phyloP scores from a whole-genome alignment of 2,797 vertebrate genomes.

The Phrynocephalus forsythii region DNA sequence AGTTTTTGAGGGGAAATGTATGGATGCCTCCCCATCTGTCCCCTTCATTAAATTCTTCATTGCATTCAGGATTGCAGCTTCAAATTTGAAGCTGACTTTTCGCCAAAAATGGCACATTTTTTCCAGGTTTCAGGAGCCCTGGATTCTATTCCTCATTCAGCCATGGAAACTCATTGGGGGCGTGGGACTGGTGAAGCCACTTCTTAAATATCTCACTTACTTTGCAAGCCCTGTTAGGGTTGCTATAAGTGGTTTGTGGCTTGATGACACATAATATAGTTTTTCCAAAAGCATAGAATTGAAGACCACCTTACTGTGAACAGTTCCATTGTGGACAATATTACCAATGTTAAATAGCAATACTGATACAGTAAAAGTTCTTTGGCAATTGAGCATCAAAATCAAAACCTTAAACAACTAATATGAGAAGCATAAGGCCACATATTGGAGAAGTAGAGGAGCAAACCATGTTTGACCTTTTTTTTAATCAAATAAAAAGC shows the following conservation, averaged over 20 bases:
- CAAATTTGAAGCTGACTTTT: neutral
- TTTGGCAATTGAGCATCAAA: neutral
- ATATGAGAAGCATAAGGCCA: neutral
- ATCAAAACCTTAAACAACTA: constrained; percentile 12
- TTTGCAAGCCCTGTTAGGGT: no score
- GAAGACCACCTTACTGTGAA: neutral
- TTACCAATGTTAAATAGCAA: neutral
- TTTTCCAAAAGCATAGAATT: rapidly evolving
- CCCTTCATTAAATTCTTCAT: no score
- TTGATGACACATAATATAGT: neutral
- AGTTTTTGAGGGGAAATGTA: no score
- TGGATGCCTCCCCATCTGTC: no score
- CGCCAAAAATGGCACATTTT: constrained; percentile 27
- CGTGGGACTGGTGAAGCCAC: no score
- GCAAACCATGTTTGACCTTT: constrained; percentile 54
- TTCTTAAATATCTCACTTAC: no score
- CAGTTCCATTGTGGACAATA: neutral
- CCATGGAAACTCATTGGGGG: no score
- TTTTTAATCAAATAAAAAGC: constrained; percentile 47
- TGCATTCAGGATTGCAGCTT: no score
- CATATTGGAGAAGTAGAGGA: neutral
- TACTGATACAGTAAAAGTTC: rapidly evolving
- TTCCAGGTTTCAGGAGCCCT: no score
- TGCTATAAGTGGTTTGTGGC: no score
- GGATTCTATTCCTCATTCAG: no score